These are phyloP conservation scores for Anas platyrhynchos DNA, from an alignment of 2,113 vertebrate genomes.

Conservation along the genomic window DNA sequence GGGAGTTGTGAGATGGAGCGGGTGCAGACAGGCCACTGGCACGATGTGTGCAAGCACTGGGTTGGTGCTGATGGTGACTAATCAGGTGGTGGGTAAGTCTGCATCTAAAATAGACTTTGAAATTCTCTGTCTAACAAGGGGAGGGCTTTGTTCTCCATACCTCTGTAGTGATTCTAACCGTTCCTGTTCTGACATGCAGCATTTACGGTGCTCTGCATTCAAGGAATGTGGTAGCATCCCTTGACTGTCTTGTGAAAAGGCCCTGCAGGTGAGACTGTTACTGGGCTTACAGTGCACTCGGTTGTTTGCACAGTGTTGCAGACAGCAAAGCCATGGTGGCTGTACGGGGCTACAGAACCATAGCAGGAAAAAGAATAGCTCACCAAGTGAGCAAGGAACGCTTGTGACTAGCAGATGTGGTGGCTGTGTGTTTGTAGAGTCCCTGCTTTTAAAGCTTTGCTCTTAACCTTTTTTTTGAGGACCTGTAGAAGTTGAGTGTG, in stretches of 20 bases:
- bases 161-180: neutral
- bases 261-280: neutral
- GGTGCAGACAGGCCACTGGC: neutral
- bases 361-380: neutral
- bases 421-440: neutral
- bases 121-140: neutral
- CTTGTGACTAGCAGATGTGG: rapidly evolving
- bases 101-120: neutral
- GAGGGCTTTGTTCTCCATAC: neutral
- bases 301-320: rapidly evolving
- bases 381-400: rapidly evolving
- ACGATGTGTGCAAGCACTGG: rapidly evolving
- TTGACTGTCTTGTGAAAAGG: neutral
- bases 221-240: neutral
- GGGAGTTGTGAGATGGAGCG: neutral
- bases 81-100: neutral
- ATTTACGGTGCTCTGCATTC: rapidly evolving
- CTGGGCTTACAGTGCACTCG: rapidly evolving
- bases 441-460: neutral
- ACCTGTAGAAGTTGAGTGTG: rapidly evolving
- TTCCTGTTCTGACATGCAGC: neutral
- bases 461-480: neutral
- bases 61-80: neutral
- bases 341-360: too few relatives aligned
- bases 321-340: rapidly evolving